Evolutionary conservation across 2,888 invertebrate genomes (phyloP), one percentile per base, ranked within the genome.

Genomic region (Pachydiplax longipennis): DNA sequence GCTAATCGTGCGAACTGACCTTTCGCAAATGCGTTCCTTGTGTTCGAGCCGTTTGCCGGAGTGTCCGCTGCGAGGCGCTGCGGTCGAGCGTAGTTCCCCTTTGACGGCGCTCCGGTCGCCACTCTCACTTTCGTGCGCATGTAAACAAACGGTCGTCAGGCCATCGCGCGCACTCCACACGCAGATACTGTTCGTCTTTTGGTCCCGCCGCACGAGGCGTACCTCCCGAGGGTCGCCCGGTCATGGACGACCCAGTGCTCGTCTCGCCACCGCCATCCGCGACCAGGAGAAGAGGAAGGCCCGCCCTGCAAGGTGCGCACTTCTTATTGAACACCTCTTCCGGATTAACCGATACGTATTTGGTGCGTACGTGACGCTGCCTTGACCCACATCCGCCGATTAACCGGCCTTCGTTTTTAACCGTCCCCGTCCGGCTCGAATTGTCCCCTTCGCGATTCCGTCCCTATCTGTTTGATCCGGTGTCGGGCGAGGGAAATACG

Each of bases 61-160:
- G 25, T 31, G 83, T 58, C 22, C 81, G 87, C 87, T 35, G 37
- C 1, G 31, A 87, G 61, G 87, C 61, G 58, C 58, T 83, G 22
- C 53, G 61, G n/a, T 40, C 0, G 0, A 53, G 53, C 18, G 82
- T 83, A 83, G 82, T 83, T 53, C 82, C 25, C 48, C 48, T 15
- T 0, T 12, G 10, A 2, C 48, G 82, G 82, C 82, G 82, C 44
- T 53, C 53, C 31, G 15, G 82, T 37, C 13, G n/a, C 65, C 87
- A 87, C 87, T 87, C 87, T 87, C 87, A 87, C 87, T 87, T 87
- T 87, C 87, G 65, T 65, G 61, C 87, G 65, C 87, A 65, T 87
- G 87, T 87, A 87, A 87, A 87, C 87, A 87, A 87, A 87, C 87
- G 87, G 61, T 37, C n/a, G 48, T 18, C 37, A 37, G 40, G 37